These are phyloP conservation scores for Muntiacus reevesi DNA, from an alignment of 2,113 vertebrate genomes.

Conservation along the genomic window DNA sequence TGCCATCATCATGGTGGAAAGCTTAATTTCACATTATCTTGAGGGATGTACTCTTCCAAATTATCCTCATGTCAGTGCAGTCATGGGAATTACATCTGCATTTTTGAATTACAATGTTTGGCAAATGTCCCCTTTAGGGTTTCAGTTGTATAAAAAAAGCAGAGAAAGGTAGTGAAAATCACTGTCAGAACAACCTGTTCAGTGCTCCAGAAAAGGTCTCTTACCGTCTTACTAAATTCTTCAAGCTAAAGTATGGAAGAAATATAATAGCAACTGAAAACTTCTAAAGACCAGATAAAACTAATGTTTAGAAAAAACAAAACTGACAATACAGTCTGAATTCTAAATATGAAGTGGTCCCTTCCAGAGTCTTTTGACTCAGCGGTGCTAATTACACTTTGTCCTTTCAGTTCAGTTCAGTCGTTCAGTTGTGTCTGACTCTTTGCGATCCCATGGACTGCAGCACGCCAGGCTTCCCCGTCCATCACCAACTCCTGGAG, in stretches of 20 bases:
- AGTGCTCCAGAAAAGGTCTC: neutral
- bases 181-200: neutral
- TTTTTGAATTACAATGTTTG: conserved; percentile 9
- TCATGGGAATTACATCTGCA: neutral
- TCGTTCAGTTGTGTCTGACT: neutral
- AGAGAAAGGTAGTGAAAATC: neutral
- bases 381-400: neutral
- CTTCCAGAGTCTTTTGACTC: neutral
- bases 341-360: neutral
- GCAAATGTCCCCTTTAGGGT: neutral
- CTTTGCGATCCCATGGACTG: neutral
- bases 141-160: neutral
- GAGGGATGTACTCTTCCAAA: neutral
- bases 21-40: conserved; percentile 37
- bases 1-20: neutral
- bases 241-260: neutral
- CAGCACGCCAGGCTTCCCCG: neutral
- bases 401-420: neutral
- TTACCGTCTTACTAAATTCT: neutral
- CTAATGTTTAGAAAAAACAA: neutral
- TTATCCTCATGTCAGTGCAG: neutral
- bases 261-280: neutral
- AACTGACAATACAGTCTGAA: neutral
- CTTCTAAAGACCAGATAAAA: neutral
- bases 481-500: neutral